Conservation (phyloP, 2,888 invertebrate species). For the Drosophila anomelani region DNA sequence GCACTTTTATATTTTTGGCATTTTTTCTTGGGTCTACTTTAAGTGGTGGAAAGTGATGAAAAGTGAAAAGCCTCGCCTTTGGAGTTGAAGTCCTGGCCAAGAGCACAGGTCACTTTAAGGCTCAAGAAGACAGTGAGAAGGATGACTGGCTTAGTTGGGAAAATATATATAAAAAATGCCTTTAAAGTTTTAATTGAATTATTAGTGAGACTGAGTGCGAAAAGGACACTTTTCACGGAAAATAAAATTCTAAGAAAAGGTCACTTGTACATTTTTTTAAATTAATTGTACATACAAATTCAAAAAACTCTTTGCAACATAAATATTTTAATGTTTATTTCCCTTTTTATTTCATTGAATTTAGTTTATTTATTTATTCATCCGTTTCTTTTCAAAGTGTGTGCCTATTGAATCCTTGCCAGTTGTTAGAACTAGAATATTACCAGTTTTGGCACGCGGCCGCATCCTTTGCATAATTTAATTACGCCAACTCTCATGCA, state of each 20-base stretch:
- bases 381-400: neutral
- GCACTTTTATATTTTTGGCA: constrained; percentile 8
- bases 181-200: constrained; percentile 70
- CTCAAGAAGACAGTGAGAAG: neutral
- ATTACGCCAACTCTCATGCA: constrained; percentile 69
- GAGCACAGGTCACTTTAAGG: constrained; percentile 8
- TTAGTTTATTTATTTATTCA: no score
- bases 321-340: rapidly evolving
- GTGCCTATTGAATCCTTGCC: constrained; percentile 71
- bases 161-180: constrained; percentile 5
- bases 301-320: no score
- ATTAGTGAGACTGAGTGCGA: constrained; percentile 12
- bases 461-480: constrained; percentile 71
- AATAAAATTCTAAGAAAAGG: neutral
- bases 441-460: constrained; percentile 75
- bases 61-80: constrained; percentile 17
- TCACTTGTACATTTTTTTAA: neutral
- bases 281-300: neutral
- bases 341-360: no score
- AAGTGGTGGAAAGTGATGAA: constrained; percentile 30
- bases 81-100: neutral
- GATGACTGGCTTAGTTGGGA: neutral
- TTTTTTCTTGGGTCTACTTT: constrained; percentile 19
- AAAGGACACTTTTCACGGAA: neutral
- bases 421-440: constrained; percentile 72